Base-by-base conservation (phyloP, 2,888 invertebrate species). In the Gymnocheta viridis region DNA sequence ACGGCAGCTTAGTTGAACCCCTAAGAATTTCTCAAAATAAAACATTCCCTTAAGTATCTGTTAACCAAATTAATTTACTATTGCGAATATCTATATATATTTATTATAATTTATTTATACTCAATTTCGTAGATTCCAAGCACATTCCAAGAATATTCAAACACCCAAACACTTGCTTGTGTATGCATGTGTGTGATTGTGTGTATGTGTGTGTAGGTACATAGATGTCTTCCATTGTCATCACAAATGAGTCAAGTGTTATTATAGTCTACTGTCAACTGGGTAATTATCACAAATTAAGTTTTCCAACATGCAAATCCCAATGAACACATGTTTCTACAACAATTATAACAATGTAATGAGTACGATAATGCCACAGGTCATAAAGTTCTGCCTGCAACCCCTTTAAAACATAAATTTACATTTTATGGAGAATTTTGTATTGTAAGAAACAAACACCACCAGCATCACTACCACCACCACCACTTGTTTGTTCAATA, bases 201-300 rank as follows among this genome's bases (percentile, higher is more conserved):
- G 19, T 9, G 19, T 47, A 19, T 19, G 9, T 19, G 19, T 2
- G 19, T 47, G 19, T 5, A 14, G 4, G 4, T 14, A 12, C 0
- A 0, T 51, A 12, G 14, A 35, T 29, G 41, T 44, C 56, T 79
- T 72, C 62, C 9, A 47, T 73, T 82, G 82, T 73, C 67, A 74
- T 62, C 60, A 67, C 60, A 80, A 76, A 83, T 77, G 76, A 84
- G 80, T 84, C 81, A 84, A 84, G 84, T 81, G 84, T 81, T 84
- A 64, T 84, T 81, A 81, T 44, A 69, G 62, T 56, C 84, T 64
- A 32, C 81, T 81, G 84, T 84, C 84, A 84, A 84, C 84, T 69
- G 73, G 81, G 73, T 84, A 84, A 84, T 84, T 84, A 84, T 62
- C 67, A 69, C 84, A 81, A 84, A 84, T 84, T 84, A 84, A 84